Evolutionary conservation across 2,113 vertebrate genomes (phyloP).

Genomic region (Tachuris rubrigastra): DNA sequence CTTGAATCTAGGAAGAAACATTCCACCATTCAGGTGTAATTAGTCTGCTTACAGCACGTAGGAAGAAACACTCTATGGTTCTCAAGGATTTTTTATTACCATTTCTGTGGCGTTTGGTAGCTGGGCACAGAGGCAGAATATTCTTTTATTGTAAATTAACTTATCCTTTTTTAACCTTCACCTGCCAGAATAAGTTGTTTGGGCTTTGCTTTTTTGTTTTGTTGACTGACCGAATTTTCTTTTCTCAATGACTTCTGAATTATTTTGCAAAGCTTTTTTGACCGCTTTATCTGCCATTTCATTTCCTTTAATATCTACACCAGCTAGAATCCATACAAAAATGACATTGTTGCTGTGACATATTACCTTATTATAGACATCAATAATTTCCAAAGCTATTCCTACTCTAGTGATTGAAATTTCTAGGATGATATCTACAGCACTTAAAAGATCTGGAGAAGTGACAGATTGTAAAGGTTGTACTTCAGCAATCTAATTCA

Average conservation of each 20-base stretch:
- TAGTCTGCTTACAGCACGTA: fast-evolving
- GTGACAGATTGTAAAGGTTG: conserved; percentile 76
- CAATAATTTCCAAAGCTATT: conserved; percentile 75
- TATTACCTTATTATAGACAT: conserved; percentile 75
- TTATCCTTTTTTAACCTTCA: conserved; percentile 56
- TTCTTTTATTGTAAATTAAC: neutral
- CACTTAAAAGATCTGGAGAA: conserved; percentile 75
- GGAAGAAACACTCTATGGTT: neutral
- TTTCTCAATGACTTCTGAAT: conserved; percentile 67
- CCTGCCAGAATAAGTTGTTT: conserved; percentile 35
- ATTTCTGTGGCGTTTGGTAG: neutral
- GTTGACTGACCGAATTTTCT: conserved; percentile 48
- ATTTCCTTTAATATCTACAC: conserved; percentile 74
- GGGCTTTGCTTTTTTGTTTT: conserved; percentile 23
- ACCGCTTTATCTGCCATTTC: conserved; percentile 73
- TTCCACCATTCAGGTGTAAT: neutral
- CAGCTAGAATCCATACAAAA: conserved; percentile 68
- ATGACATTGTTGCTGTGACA: conserved; percentile 73
- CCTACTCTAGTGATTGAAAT: conserved; percentile 73
- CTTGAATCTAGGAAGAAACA: neutral
- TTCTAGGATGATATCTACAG: conserved; percentile 69
- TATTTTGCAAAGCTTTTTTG: conserved; percentile 72
- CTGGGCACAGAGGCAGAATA: neutral
- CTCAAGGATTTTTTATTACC: neutral
- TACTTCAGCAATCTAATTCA: conserved; percentile 73